Conservation (phyloP, 2,113 vertebrate genomes). For the Tragulus kanchil region DNA sequence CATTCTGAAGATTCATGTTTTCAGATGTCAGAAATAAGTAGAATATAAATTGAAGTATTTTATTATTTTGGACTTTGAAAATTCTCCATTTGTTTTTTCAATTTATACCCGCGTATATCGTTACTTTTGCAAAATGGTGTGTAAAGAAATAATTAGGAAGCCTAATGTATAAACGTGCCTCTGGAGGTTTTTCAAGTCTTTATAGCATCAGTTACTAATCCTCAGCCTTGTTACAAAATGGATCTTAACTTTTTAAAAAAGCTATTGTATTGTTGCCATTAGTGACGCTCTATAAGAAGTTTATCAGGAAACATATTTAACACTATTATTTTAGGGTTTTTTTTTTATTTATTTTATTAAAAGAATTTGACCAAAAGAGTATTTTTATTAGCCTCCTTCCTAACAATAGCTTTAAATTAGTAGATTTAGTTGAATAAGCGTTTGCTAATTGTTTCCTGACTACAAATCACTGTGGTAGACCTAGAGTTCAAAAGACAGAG, state of each 20-base stretch:
- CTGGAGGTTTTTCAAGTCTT: not conserved
- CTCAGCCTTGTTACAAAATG: constrained; percentile 21
- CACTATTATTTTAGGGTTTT: constrained; percentile 19
- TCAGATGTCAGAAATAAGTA: not conserved
- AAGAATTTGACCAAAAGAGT: constrained; percentile 28
- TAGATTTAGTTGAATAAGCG: not conserved
- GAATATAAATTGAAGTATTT: not conserved
- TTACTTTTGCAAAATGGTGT: not conserved
- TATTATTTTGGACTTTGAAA: constrained; percentile 4
- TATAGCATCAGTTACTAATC: constrained; percentile 11
- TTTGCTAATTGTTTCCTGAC: not conserved
- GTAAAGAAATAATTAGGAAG: constrained; percentile 28
- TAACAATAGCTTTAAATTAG: constrained; percentile 22
- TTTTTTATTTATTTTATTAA: not conserved
- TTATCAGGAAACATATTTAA: not conserved
- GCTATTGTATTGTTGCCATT: not conserved
- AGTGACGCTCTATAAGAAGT: constrained; percentile 21
- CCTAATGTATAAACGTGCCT: not conserved
- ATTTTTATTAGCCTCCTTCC: not conserved
- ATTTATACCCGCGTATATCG: not conserved
- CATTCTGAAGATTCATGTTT: not conserved
- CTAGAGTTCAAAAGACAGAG: not conserved
- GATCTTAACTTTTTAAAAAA: not conserved
- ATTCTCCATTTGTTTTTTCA: not conserved
- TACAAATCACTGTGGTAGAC: not conserved